A percentile compares a stretch with the other conserved stretches of the same genome.
Conservation (phyloP, 1,140 invertebrate species). For the Gonioctena quinquepunctata region DNA sequence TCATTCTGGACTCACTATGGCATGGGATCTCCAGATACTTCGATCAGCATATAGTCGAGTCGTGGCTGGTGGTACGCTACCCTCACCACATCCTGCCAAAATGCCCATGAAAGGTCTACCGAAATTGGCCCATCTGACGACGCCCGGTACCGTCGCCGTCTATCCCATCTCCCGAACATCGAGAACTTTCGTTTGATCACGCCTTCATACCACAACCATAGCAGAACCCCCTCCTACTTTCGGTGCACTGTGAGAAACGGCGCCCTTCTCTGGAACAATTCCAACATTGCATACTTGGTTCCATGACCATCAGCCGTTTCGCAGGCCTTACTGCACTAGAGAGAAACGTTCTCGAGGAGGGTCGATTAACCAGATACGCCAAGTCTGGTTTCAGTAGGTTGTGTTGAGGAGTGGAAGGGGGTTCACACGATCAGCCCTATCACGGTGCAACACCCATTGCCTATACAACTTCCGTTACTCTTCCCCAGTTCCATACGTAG, state of each 20-base stretch:
- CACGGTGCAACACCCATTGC: constrained; percentile 15
- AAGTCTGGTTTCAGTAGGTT: too few species aligned
- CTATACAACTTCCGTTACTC: constrained; percentile 4
- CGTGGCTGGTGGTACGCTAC: background rate
- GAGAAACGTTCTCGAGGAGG: too few species aligned
- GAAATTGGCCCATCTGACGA: background rate
- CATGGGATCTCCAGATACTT: background rate
- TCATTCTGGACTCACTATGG: too few species aligned
- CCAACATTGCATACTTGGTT: too few species aligned
- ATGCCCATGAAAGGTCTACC: background rate
- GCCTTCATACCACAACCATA: background rate
- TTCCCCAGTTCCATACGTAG: background rate
- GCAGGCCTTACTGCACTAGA: too few species aligned
- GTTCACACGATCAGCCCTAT: too few species aligned
- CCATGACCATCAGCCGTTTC: too few species aligned
- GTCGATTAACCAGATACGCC: too few species aligned
- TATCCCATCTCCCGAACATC: background rate
- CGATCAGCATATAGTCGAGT: background rate
- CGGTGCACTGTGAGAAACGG: too few species aligned
- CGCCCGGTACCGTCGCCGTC: background rate
- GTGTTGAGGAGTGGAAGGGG: too few species aligned
- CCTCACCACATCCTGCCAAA: background rate
- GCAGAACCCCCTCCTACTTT: background rate
- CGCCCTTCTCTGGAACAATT: too few species aligned
- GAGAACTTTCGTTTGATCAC: background rate